These are phyloP conservation scores for Grantiella picta DNA, from an alignment of 2,113 vertebrate genomes.

Conservation along the genomic window DNA sequence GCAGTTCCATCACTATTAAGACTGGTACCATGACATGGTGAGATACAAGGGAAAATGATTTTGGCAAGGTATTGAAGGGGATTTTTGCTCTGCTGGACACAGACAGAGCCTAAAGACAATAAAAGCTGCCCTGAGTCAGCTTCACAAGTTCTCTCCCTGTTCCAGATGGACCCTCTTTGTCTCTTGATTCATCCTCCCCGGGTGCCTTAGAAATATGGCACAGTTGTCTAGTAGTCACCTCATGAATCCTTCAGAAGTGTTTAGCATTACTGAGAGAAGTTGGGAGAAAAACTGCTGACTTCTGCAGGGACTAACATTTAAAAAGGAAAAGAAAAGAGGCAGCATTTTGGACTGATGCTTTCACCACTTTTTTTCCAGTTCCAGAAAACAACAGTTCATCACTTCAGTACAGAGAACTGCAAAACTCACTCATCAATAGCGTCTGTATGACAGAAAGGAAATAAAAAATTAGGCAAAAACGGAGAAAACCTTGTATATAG, in stretches of 20 bases:
- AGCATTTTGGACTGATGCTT: not conserved
- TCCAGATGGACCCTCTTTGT: constrained; percentile 4
- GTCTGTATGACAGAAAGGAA: not conserved
- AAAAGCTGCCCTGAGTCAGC: not conserved
- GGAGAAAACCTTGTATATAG: not conserved
- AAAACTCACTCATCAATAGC: not conserved
- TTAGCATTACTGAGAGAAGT: not conserved
- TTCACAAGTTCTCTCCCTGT: not conserved
- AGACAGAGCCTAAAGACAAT: not conserved
- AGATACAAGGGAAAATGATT: not conserved
- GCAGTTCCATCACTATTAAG: not conserved
- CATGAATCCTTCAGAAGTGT: not conserved
- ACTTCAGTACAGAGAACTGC: not conserved
- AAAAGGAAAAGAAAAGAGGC: not conserved
- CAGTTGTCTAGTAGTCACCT: not conserved
- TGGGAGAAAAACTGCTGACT: not conserved
- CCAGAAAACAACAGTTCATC: not conserved
- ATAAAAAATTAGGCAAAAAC: not conserved
- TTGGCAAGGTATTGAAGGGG: not conserved
- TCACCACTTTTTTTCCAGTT: not conserved
- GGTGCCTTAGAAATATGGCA: not conserved
- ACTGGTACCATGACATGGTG: not conserved
- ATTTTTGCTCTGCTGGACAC: not conserved
- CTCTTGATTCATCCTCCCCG: not conserved
- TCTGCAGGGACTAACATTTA: not conserved